Percentiles rank a stretch among this genome's conserved stretches.
Evolutionary conservation across 2,888 invertebrate genomes (phyloP).

Genomic region (Philaethria dido): DNA sequence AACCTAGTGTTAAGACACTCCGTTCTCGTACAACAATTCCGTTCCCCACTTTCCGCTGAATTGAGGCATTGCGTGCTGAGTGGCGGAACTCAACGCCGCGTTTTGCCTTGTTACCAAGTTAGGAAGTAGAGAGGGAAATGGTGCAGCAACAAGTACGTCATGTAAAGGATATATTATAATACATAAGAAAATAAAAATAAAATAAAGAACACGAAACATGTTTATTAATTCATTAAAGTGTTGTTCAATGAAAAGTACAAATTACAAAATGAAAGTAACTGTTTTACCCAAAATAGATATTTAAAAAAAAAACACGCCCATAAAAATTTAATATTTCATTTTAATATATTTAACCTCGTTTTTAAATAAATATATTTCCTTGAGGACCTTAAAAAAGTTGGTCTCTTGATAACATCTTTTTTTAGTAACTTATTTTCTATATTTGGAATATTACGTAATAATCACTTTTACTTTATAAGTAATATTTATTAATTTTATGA

Average conservation of each 20-base stretch:
- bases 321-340: background rate
- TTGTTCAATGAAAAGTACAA: background rate
- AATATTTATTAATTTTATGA: no score
- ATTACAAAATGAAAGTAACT: background rate
- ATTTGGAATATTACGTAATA: constrained; percentile 5
- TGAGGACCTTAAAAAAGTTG: constrained; percentile 1
- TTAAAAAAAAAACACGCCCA: background rate
- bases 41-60: no score
- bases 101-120: no score
- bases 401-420: background rate
- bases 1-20: no score
- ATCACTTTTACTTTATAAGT: background rate
- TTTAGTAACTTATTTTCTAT: constrained; percentile 12
- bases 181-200: no score
- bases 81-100: no score
- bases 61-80: no score
- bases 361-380: background rate
- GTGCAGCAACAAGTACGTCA: no score
- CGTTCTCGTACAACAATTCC: no score
- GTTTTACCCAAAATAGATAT: background rate
- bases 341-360: constrained; percentile 10
- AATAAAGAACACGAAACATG: no score
- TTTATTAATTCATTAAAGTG: background rate
- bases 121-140: no score
- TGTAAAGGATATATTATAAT: no score